Evolutionary conservation across 2,113 vertebrate species (phyloP).

Genomic region (Forbesichthys papilliferus): DNA sequence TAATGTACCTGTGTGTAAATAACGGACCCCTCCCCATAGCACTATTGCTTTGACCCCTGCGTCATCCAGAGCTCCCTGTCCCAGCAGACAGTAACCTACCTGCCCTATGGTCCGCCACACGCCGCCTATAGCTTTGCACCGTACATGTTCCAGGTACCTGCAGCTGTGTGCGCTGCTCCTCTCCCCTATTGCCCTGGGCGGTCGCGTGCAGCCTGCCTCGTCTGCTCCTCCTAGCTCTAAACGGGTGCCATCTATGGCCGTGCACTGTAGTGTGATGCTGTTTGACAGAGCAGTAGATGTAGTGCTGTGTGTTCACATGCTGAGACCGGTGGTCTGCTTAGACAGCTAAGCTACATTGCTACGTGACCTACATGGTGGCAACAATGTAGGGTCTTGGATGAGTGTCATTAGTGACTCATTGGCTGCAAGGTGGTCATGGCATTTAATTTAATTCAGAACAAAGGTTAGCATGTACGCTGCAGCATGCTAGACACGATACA

Average conservation of each 20-base stretch:
- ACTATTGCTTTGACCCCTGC: constrained; percentile 68
- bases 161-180: not conserved
- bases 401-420: too few species aligned
- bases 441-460: not conserved
- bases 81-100: constrained; percentile 65
- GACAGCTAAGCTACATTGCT: too few species aligned
- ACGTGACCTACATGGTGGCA: too few species aligned
- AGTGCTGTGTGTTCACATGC: too few species aligned
- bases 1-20: constrained; percentile 25
- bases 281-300: too few species aligned
- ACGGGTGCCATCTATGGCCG: too few species aligned
- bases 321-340: too few species aligned
- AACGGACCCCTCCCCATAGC: constrained; percentile 49
- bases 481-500: not conserved
- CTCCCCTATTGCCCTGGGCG: constrained; percentile 21
- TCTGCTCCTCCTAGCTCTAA: not conserved
- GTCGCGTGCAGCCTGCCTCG: constrained; percentile 48
- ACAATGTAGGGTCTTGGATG: too few species aligned
- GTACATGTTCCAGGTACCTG: constrained; percentile 58
- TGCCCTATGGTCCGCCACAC: constrained; percentile 45
- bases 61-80: constrained; percentile 68
- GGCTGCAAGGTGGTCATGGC: too few species aligned
- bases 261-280: too few species aligned
- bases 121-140: constrained; percentile 47
- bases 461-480: not conserved